Conservation (phyloP, 1,140 invertebrate genomes). For the Brachystomella parvula region DNA sequence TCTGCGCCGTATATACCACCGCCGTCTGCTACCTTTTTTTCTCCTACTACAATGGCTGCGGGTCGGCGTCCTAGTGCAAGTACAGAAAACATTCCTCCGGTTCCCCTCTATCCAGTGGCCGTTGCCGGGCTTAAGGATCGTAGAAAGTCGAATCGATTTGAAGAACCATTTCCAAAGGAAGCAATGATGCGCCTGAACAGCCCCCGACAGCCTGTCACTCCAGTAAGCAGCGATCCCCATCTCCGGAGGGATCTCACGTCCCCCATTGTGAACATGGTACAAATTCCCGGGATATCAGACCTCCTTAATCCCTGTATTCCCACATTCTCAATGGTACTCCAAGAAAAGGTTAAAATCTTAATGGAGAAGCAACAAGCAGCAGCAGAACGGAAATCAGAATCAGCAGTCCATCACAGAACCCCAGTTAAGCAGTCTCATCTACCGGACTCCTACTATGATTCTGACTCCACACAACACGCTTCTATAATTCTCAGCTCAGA, state of each 20-base stretch:
- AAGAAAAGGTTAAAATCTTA: neutral
- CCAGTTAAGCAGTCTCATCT: neutral
- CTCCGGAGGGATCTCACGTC: neutral
- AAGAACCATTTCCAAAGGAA: neutral
- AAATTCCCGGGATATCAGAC: neutral
- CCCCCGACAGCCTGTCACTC: neutral
- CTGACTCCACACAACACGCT: slow-evolving; percentile 2
- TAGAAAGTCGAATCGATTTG: neutral
- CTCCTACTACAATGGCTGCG: too few species aligned
- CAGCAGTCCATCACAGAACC: neutral
- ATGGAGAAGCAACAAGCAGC: neutral
- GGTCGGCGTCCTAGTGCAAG: neutral
- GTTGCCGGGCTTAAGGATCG: neutral
- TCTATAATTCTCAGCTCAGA: slow-evolving; percentile 3
- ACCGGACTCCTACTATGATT: neutral
- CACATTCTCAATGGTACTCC: neutral
- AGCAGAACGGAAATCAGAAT: neutral
- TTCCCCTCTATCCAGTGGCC: neutral
- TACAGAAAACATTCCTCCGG: neutral
- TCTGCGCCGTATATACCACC: neutral
- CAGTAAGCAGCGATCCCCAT: neutral
- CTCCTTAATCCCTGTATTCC: neutral
- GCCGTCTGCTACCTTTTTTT: neutral
- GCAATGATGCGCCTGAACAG: neutral
- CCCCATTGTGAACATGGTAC: neutral